Percentiles rank a stretch among this genome's conserved stretches.
phyloP scores from a whole-genome alignment of 2,797 vertebrate species.

The Hippoglossus hippoglossus region DNA sequence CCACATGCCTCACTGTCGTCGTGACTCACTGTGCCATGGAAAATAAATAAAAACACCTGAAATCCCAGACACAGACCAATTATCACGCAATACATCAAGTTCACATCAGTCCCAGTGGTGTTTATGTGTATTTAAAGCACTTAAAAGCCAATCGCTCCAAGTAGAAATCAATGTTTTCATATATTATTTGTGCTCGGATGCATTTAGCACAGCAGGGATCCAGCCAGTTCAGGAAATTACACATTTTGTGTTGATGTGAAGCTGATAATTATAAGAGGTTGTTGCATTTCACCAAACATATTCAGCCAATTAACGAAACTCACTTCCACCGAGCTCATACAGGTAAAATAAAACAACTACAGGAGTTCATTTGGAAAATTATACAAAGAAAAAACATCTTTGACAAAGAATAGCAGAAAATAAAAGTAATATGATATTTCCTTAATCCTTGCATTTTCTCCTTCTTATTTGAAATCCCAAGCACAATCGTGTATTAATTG shows the following conservation, averaged over 20 bases:
- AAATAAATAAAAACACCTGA: not conserved
- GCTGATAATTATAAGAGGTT: too few species aligned
- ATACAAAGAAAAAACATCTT: not conserved
- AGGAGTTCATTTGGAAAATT: too few species aligned
- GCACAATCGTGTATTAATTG: too few species aligned
- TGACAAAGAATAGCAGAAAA: not conserved
- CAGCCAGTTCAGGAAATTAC: too few species aligned
- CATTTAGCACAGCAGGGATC: too few species aligned
- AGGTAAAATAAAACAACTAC: too few species aligned
- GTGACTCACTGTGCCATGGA: constrained; percentile 29
- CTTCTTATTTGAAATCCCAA: too few species aligned
- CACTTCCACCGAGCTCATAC: too few species aligned
- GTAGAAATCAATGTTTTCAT: not conserved
- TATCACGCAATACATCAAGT: not conserved
- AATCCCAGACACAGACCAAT: not conserved
- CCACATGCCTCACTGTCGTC: constrained; percentile 5
- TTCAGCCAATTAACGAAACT: too few species aligned
- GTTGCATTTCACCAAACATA: too few species aligned
- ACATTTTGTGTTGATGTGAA: too few species aligned
- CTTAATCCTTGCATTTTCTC: not conserved
- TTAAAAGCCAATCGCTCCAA: not conserved
- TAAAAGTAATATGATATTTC: not conserved
- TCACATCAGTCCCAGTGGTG: not conserved
- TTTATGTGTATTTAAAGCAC: not conserved
- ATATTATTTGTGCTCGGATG: too few species aligned